These are phyloP conservation scores for Anas acuta DNA, from an alignment of 2,797 vertebrate genomes.

Conservation along the genomic window DNA sequence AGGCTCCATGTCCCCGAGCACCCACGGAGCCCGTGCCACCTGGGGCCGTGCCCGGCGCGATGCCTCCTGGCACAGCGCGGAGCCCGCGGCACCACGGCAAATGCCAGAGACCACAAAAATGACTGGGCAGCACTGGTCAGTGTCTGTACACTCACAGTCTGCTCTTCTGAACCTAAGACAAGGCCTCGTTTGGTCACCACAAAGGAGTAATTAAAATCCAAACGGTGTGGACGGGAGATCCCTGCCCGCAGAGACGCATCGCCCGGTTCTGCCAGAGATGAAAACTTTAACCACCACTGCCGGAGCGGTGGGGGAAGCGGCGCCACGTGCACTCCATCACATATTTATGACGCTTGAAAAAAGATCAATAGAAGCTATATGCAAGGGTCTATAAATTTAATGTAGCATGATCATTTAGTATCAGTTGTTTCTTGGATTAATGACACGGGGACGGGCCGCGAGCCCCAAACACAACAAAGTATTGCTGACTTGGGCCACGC, in stretches of 20 bases:
- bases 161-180: neutral
- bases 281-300: constrained; percentile 60
- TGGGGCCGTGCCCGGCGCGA: fast-evolving
- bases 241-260: constrained; percentile 26
- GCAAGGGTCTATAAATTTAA: constrained; percentile 71
- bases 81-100: fast-evolving
- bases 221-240: neutral
- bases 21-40: neutral
- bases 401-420: constrained; percentile 64
- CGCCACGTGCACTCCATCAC: constrained; percentile 39
- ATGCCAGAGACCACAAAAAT: fast-evolving
- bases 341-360: constrained; percentile 59
- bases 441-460: neutral
- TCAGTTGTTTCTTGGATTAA: constrained; percentile 58
- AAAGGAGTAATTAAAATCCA: neutral
- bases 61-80: fast-evolving
- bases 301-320: neutral
- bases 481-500: neutral
- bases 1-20: neutral
- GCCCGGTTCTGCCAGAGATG: constrained; percentile 21
- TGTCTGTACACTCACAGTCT: fast-evolving
- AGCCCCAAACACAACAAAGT: neutral
- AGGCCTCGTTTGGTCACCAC: neutral
- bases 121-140: neutral
- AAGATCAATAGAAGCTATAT: constrained; percentile 69